Evolutionary conservation across 1,140 invertebrate genomes (phyloP).

Genomic region (Apis dorsata): DNA sequence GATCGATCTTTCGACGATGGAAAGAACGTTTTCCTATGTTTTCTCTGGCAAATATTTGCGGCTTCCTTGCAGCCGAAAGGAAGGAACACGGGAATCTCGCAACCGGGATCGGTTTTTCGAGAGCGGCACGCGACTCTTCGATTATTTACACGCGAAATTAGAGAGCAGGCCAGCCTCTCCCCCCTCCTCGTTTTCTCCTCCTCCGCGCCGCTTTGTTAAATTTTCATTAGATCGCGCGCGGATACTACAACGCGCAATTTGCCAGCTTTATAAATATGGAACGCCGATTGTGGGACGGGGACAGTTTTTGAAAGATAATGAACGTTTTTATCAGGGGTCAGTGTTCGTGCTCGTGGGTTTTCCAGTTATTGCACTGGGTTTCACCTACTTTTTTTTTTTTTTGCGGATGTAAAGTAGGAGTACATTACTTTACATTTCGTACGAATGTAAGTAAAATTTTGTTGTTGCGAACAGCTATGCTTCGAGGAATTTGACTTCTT

Average conservation of each 20-base stretch:
- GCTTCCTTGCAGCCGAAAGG: conserved; percentile 6
- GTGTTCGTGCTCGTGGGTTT: not conserved
- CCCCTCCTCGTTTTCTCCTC: not conserved
- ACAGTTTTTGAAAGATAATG: not conserved
- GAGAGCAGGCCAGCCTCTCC: not conserved
- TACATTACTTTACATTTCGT: no score
- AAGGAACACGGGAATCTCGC: conserved; percentile 43
- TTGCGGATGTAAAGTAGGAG: no score
- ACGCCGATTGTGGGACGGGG: not conserved
- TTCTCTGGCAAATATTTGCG: conserved; percentile 56
- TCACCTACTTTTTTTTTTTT: no score
- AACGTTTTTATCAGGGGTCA: not conserved
- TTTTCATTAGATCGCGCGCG: conserved; percentile 11
- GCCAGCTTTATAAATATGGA: conserved; percentile 32
- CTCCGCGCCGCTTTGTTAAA: conserved; percentile 6
- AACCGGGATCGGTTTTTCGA: conserved; percentile 23
- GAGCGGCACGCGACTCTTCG: not conserved
- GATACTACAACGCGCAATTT: conserved; percentile 14
- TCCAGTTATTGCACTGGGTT: no score
- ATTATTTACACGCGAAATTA: conserved; percentile 47
- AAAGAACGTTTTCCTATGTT: conserved; percentile 33
- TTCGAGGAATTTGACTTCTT: no score
- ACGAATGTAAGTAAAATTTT: no score
- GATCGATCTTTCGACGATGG: not conserved
- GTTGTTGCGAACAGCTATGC: no score